phyloP scores from a whole-genome alignment of 2,888 invertebrate genomes.

The Cotesia congregata region DNA sequence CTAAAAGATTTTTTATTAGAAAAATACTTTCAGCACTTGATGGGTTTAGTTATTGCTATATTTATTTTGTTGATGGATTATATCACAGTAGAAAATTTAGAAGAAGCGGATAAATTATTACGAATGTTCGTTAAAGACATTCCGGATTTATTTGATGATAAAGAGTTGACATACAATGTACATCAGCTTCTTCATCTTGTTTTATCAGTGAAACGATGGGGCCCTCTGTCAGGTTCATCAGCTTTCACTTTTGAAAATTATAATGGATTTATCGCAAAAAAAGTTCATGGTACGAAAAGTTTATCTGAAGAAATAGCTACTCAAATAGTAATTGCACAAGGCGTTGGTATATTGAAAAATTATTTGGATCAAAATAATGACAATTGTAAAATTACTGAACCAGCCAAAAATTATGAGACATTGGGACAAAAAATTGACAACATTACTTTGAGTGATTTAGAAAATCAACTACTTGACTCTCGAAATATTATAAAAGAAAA shows the following conservation, averaged over 20 bases:
- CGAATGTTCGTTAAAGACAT: conserved; percentile 49
- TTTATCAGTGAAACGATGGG: background rate
- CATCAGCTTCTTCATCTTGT: conserved; percentile 32
- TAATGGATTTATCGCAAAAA: background rate
- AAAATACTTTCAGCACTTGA: conserved; percentile 49
- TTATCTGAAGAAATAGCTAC: too few relatives aligned
- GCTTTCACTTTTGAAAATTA: background rate
- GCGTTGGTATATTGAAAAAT: too few relatives aligned
- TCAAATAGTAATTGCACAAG: too few relatives aligned
- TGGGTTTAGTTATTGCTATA: conserved; percentile 43
- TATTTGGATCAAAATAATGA: too few relatives aligned
- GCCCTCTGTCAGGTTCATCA: background rate
- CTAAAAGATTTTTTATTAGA: conserved; percentile 41
- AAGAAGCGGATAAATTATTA: conserved; percentile 42
- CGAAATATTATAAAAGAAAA: conserved; percentile 13
- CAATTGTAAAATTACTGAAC: too few relatives aligned
- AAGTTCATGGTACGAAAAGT: too few relatives aligned
- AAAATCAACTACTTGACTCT: conserved; percentile 29
- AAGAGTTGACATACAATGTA: conserved; percentile 48
- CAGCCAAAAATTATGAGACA: background rate
- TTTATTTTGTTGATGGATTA: conserved; percentile 13
- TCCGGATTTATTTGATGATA: conserved; percentile 42
- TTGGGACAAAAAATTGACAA: background rate
- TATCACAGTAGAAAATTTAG: conserved; percentile 34
- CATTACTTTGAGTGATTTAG: conserved; percentile 4